These are phyloP conservation scores for Paralinhomoeus sp. DNA, from an alignment of 2,888 invertebrate genomes.

Conservation along the genomic window DNA sequence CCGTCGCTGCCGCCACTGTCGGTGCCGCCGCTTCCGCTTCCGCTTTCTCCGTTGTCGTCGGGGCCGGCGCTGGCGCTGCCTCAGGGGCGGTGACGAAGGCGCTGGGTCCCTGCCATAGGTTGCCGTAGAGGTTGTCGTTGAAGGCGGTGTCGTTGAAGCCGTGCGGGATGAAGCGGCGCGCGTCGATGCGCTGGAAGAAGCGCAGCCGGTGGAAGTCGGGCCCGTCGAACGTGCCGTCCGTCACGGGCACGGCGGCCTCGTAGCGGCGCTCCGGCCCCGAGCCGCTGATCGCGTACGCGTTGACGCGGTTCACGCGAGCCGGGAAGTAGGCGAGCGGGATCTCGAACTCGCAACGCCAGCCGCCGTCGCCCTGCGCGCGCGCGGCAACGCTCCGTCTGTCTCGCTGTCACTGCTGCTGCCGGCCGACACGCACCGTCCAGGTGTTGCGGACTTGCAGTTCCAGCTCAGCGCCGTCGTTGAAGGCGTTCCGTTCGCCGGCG, in stretches of 20 bases:
- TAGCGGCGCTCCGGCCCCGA: slow-evolving; percentile 27
- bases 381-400: too few relatives aligned
- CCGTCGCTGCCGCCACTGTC: too few relatives aligned
- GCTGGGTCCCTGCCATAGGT: slow-evolving; percentile 12
- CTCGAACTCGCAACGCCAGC: slow-evolving; percentile 20
- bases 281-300: slow-evolving; percentile 35
- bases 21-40: too few relatives aligned
- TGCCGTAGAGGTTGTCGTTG: slow-evolving; percentile 19
- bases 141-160: slow-evolving; percentile 18
- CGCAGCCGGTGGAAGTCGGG: slow-evolving; percentile 34
- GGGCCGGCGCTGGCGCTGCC: too few relatives aligned
- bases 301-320: slow-evolving; percentile 29
- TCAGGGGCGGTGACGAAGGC: too few relatives aligned
- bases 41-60: too few relatives aligned
- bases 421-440: slow-evolving; percentile 8
- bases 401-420: too few relatives aligned
- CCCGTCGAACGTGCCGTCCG: slow-evolving; percentile 21
- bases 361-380: neutral
- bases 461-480: slow-evolving; percentile 24
- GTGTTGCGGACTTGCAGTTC: slow-evolving; percentile 18
- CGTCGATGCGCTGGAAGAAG: slow-evolving; percentile 26
- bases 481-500: slow-evolving; percentile 28
- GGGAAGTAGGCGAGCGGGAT: slow-evolving; percentile 33
- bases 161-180: slow-evolving; percentile 15
- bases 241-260: slow-evolving; percentile 31